Conservation (phyloP, 1,140 invertebrate genomes). For the Chrysoperla carnea region DNA sequence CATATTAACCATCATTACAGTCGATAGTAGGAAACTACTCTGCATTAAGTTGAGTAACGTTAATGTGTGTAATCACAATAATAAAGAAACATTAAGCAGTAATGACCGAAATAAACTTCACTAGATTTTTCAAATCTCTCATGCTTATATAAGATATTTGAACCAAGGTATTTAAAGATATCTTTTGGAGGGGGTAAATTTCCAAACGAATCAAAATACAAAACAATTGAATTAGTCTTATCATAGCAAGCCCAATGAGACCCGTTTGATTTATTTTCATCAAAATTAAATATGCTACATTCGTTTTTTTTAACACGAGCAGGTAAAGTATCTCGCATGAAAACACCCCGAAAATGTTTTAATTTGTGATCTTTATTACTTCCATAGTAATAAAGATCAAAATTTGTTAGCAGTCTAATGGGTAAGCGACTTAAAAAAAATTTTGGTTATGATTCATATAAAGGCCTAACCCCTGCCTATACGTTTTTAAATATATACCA, state of each 20-base stretch:
- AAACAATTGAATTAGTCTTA: constrained; percentile 9
- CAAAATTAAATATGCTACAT: constrained; percentile 18
- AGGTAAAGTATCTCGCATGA: constrained; percentile 9
- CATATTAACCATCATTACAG: no score
- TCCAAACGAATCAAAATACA: constrained; percentile 16
- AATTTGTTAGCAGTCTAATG: no score
- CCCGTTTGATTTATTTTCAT: constrained; percentile 11
- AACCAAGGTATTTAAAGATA: constrained; percentile 11
- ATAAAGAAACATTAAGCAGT: no score
- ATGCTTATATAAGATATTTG: constrained; percentile 8
- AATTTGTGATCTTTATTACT: no score
- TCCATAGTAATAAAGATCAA: no score
- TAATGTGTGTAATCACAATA: no score
- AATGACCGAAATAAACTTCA: no score
- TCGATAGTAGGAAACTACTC: no score
- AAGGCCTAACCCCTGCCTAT: constrained; percentile 6
- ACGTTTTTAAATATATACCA: constrained; percentile 11
- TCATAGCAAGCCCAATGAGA: constrained; percentile 20
- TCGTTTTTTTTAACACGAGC: constrained; percentile 9
- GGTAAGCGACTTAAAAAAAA: no score
- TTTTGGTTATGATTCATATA: not conserved
- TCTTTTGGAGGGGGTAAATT: constrained; percentile 16
- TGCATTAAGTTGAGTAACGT: no score
- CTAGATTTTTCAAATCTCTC: not conserved
- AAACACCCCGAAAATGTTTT: constrained; percentile 15